Base-by-base conservation (phyloP, 2,888 invertebrate species). In the Dryocosmus kuriphilus region DNA sequence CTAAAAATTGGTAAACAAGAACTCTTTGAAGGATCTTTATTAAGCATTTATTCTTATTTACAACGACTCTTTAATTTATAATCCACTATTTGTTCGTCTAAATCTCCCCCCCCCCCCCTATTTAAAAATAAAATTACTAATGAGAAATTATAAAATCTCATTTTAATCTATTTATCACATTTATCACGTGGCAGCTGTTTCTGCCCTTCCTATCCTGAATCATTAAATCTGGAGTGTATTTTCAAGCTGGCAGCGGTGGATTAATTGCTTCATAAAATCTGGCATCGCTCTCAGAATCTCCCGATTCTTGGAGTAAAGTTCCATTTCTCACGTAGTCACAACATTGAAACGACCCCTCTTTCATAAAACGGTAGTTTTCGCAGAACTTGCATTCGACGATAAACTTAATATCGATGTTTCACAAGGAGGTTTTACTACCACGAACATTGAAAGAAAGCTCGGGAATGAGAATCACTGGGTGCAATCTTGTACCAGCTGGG, bases 401-500 rank as follows among this genome's bases (percentile, higher is more conserved):
- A 63, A 63, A 63, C n/a, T 63, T 38, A 63, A 71, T 71, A 51
- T 51, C 71, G 71, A 71, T 71, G 46, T 55, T 55, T 30, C 22
- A 30, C 30, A 51, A 32, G 51, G 11, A 55, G 71, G n/a, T 55
- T 71, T 71, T 71, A 51, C 51, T 19, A 16, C 27, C 51, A 41
- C 16, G 0, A 6, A 16, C 41, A 71, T 71, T 71, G 63, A 76
- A 55, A 74, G 65, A n/a, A 32, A 35, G 30, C 63, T 73, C 35
- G 74, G 65, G 76, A 80, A 76, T 90, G 90, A 88, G 90, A 89
- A 87, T 86, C 90, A 84, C 91, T 90, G 90, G 83, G 85, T 88
- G 88, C 91, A 90, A 91, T 91, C 90, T 84, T 90, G 90, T 90
- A 89, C 88, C 88, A 88, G 89, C 88, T 89, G 90, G 89, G 88